Base-by-base conservation (phyloP, 2,113 vertebrate species). In the Chionomys nivalis region DNA sequence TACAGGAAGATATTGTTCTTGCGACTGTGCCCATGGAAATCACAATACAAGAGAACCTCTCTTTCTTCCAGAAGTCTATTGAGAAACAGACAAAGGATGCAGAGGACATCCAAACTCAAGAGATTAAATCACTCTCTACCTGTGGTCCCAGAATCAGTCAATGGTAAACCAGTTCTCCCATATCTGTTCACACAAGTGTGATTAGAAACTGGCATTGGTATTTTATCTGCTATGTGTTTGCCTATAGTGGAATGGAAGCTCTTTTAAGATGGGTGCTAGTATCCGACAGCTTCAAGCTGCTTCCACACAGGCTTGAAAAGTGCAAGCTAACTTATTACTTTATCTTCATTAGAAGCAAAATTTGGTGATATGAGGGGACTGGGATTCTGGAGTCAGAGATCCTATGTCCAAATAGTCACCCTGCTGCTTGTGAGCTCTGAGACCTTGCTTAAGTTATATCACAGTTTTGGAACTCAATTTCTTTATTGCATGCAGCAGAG, bases 1-100 rank as follows among this genome's bases (percentile, higher is more conserved):
- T 99, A 99, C 98, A 99, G 99, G 97, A 99, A 99, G 89, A 99
- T 98, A 0, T 99, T 99, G 98, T 99, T 99, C 98, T 99, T 99
- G 39, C 99, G 98, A 95, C 98, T 99, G 98, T 99, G 99, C 8
- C 99, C 99, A 0, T 99, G 99, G 98, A 99, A 99, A 91, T 99
- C 99, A 0, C 99, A 99, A 90, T 99, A 99, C 49, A 99, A 97
- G 96, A 99, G 96, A 39, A 99, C 98, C 42, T 99, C 99, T 89
- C 91, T 98, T 97, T 99, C 99, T 0, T 97, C 98, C 97, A 99
- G 94, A 90, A 99, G 91, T 95, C 99, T 99, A 95, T 7, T 28
- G 36, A 36, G 63, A 73, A 2, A 0, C 0, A 61, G 89, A 86
- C 70, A 93, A 85, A 92, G 61, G 73, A 44, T 79, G 85, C 33